Conservation (phyloP, 2,888 invertebrate species). For the Pollenia amentaria region DNA sequence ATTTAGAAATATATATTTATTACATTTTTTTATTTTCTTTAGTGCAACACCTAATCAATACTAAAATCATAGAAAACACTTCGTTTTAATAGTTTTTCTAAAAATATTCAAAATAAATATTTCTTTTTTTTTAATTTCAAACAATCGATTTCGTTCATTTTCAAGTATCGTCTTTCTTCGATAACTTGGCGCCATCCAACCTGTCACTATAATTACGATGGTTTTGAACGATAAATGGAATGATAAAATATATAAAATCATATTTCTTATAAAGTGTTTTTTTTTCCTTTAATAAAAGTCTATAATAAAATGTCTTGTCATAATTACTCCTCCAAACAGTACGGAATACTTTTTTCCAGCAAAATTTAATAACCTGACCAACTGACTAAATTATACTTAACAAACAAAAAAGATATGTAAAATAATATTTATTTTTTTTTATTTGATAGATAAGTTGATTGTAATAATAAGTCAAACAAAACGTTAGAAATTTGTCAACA, state of each 20-base stretch:
- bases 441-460: conserved; percentile 58
- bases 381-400: conserved; percentile 14
- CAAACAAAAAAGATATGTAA: background rate
- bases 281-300: background rate
- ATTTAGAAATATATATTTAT: too few species aligned
- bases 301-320: conserved; percentile 19
- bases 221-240: background rate
- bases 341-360: background rate
- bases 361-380: background rate
- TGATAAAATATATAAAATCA: conserved; percentile 3
- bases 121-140: background rate
- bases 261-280: background rate
- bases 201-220: conserved; percentile 47
- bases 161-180: background rate
- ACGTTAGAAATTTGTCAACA: conserved; percentile 74
- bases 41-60: too few species aligned
- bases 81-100: too few species aligned
- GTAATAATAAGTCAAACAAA: conserved; percentile 68
- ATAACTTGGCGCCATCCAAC: conserved; percentile 51
- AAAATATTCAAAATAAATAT: too few species aligned
- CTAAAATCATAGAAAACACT: too few species aligned
- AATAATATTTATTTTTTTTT: background rate
- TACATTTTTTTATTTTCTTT: too few species aligned
- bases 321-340: background rate
- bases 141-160: conserved; percentile 26